Conservation (phyloP, 2,888 invertebrate species). For the Noctuana brunneofusca region DNA sequence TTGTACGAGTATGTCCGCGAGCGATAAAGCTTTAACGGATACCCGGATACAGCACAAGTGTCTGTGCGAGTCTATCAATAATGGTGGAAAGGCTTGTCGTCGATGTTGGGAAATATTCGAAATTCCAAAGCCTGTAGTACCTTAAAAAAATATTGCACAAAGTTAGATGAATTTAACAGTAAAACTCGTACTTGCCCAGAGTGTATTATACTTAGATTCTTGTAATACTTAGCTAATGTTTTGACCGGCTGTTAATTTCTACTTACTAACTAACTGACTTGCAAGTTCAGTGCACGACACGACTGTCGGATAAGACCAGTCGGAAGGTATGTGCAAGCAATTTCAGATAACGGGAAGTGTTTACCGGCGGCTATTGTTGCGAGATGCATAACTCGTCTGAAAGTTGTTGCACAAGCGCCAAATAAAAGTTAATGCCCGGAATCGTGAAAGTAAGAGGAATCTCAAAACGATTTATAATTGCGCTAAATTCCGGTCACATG, state of each 20-base stretch:
- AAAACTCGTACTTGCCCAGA: no score
- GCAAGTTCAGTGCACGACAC: no score
- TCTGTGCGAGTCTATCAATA: background rate
- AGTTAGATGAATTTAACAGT: no score
- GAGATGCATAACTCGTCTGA: slow-evolving; percentile 29
- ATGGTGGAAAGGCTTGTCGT: background rate
- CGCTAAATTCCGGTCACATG: slow-evolving; percentile 14
- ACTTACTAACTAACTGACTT: no score
- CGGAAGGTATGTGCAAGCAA: background rate
- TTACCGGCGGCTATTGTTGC: slow-evolving; percentile 21
- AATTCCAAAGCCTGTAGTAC: no score
- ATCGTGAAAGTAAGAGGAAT: slow-evolving; percentile 34
- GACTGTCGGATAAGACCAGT: background rate
- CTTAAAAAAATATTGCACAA: no score
- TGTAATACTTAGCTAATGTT: no score
- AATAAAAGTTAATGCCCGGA: slow-evolving; percentile 32
- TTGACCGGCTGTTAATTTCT: no score
- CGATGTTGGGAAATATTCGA: no score
- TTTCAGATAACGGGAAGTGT: background rate
- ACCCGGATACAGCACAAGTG: background rate
- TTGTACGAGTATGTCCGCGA: background rate
- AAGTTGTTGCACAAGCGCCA: slow-evolving; percentile 32
- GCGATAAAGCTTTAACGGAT: background rate
- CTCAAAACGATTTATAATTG: slow-evolving; percentile 33
- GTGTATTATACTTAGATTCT: no score